Conservation (phyloP, 2,797 vertebrate species). For the Cetoscarus ocellatus region DNA sequence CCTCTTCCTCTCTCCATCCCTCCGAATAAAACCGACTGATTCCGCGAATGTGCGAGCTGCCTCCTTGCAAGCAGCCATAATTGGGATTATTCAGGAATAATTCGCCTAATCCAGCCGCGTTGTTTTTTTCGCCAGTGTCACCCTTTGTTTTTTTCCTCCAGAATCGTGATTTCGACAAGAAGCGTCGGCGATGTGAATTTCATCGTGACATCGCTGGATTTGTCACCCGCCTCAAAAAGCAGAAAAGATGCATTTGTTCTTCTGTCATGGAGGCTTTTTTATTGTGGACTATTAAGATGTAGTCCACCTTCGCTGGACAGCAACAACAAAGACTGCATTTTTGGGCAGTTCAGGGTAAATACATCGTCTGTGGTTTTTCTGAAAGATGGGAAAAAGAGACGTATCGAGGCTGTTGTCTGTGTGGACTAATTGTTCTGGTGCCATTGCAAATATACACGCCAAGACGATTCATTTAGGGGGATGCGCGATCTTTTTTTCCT, state of each 20-base stretch:
- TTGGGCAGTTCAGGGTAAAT: slow-evolving; percentile 58
- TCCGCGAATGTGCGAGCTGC: slow-evolving; percentile 78
- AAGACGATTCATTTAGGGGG: slow-evolving; percentile 70
- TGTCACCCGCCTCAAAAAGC: slow-evolving; percentile 13
- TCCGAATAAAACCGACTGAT: slow-evolving; percentile 80
- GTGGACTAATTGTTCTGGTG: slow-evolving; percentile 77
- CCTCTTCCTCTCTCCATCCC: slow-evolving; percentile 8
- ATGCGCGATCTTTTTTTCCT: slow-evolving; percentile 71
- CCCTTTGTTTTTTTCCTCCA: too few relatives aligned
- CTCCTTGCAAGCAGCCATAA: slow-evolving; percentile 80
- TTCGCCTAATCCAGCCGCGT: slow-evolving; percentile 68
- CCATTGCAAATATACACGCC: slow-evolving; percentile 63
- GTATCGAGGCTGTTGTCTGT: slow-evolving; percentile 64
- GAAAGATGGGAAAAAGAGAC: slow-evolving; percentile 65
- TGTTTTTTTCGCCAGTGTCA: slow-evolving; percentile 24
- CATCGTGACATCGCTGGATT: slow-evolving; percentile 61
- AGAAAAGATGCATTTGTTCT: slow-evolving; percentile 46
- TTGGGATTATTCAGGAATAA: slow-evolving; percentile 83
- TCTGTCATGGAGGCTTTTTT: slow-evolving; percentile 62
- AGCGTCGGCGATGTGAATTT: slow-evolving; percentile 49
- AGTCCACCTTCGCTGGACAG: slow-evolving; percentile 74
- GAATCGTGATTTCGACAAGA: slow-evolving; percentile 34
- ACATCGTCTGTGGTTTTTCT: slow-evolving; percentile 35
- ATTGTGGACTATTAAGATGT: slow-evolving; percentile 72
- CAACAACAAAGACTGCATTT: slow-evolving; percentile 76